Evolutionary conservation across 2,797 vertebrate genomes (phyloP).

Genomic region (Phaenicophaeus curvirostris): DNA sequence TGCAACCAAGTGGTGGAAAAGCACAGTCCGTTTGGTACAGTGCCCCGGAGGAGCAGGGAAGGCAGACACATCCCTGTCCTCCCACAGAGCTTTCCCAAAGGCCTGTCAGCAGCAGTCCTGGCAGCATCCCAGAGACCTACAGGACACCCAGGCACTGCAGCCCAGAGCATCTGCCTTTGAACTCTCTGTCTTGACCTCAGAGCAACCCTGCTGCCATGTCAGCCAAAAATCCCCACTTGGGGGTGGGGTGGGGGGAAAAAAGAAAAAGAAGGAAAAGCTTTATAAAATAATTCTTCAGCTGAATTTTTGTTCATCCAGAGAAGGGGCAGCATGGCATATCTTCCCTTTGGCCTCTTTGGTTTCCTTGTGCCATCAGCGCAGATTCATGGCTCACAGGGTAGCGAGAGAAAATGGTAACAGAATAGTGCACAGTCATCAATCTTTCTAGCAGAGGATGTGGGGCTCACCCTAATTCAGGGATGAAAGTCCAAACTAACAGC

Average conservation of each 20-base stretch:
- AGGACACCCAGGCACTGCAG: not conserved
- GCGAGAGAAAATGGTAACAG: not conserved
- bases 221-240: not conserved
- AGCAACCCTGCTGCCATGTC: not conserved
- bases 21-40: not conserved
- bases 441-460: not conserved
- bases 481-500: not conserved
- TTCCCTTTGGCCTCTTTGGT: not conserved
- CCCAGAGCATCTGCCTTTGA: not conserved
- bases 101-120: not conserved
- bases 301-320: conserved; percentile 2
- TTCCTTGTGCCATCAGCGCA: not conserved
- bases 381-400: not conserved
- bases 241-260: too few relatives aligned
- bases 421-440: not conserved
- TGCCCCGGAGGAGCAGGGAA: not conserved
- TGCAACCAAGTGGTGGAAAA: not conserved
- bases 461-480: not conserved
- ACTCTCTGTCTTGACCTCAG: not conserved
- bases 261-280: conserved; percentile 3
- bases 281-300: conserved; percentile 19
- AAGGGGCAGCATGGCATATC: accelerated
- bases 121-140: not conserved
- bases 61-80: not conserved
- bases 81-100: not conserved